A percentile compares a stretch with the other conserved stretches of the same genome.
Evolutionary conservation across 2,888 invertebrate genomes (phyloP).

Genomic region (Caenorhabditis sp.): DNA sequence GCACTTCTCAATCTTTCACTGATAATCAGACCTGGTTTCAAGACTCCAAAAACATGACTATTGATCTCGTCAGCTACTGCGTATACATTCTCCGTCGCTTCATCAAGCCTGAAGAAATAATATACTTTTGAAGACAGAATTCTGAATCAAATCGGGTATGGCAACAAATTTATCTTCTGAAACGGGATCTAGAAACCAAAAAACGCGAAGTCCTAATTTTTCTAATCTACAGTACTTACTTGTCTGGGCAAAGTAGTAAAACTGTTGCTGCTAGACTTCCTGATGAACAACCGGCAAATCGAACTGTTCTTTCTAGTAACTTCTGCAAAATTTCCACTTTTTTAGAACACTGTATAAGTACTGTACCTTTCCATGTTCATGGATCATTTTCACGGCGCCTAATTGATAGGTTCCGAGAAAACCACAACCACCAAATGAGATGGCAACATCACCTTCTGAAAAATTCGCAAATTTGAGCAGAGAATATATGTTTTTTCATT

Average conservation of each 20-base stretch:
- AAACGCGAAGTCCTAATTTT: not conserved
- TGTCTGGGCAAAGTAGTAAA: constrained; percentile 55
- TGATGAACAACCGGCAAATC: constrained; percentile 62
- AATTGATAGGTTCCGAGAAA: constrained; percentile 68
- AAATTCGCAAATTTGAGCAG: too few species aligned
- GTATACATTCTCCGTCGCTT: constrained; percentile 58
- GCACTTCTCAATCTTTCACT: constrained; percentile 51
- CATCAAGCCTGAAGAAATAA: constrained; percentile 34
- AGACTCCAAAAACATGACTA: constrained; percentile 60
- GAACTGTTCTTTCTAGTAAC: constrained; percentile 49
- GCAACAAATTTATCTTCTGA: too few species aligned
- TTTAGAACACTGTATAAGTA: too few species aligned
- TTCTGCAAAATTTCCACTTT: too few species aligned
- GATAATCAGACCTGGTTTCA: constrained; percentile 68
- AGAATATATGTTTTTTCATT: too few species aligned
- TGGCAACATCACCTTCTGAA: not conserved
- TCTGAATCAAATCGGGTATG: too few species aligned
- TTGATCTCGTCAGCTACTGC: constrained; percentile 67
- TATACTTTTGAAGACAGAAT: too few species aligned
- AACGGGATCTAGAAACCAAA: not conserved
- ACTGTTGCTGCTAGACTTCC: constrained; percentile 64
- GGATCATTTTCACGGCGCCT: constrained; percentile 63
- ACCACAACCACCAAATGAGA: constrained; percentile 66
- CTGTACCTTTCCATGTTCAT: constrained; percentile 54
- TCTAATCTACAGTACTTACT: constrained; percentile 14